phyloP scores from a whole-genome alignment of 2,113 vertebrate species.

The Mobula birostris region DNA sequence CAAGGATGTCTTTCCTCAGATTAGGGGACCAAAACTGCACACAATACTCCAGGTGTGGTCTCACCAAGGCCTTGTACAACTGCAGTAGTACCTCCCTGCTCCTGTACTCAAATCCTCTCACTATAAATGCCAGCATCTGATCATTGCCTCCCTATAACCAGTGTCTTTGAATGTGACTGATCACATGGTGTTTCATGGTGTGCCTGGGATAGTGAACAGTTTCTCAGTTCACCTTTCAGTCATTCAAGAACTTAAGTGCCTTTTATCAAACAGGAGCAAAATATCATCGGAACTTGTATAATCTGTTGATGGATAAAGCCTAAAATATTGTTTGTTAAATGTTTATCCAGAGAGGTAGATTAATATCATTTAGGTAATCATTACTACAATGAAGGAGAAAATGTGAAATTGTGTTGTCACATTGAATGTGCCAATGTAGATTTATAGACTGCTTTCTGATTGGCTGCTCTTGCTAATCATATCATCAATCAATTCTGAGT shows the following conservation, averaged over 20 bases:
- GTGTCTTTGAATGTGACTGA: not conserved
- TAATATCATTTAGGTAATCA: not conserved
- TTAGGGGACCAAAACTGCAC: too few species aligned
- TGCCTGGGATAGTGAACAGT: not conserved
- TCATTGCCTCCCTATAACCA: not conserved
- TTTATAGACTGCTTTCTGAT: not conserved
- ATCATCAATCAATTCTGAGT: not conserved
- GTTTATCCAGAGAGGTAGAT: not conserved
- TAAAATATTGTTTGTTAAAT: not conserved
- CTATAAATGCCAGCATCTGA: too few species aligned
- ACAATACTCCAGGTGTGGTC: too few species aligned
- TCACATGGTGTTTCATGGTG: not conserved
- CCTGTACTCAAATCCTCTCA: too few species aligned
- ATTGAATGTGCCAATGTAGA: not conserved
- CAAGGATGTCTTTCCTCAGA: too few species aligned
- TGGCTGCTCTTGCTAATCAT: not conserved
- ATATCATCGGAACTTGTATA: not conserved
- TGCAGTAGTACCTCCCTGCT: too few species aligned
- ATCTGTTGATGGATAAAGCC: too few species aligned
- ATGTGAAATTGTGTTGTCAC: not conserved
- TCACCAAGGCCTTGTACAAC: too few species aligned
- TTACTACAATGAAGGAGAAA: not conserved
- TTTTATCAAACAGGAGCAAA: not conserved
- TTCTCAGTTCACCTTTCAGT: not conserved
- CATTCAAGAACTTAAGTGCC: not conserved